Conservation (phyloP, 2,888 invertebrate species). For the Ypsolopha scabrella region DNA sequence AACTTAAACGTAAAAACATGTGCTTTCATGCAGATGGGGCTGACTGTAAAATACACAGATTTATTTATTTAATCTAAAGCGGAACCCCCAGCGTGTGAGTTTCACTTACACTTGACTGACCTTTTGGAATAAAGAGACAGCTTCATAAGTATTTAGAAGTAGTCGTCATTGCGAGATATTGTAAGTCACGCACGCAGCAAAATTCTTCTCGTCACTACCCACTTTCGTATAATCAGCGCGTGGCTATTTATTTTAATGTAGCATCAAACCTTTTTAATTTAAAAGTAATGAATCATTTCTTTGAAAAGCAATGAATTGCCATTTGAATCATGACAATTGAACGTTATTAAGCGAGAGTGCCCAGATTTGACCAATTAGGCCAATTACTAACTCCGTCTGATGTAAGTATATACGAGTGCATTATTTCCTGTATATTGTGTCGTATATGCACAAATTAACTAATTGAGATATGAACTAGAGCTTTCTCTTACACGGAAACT, state of each 20-base stretch:
- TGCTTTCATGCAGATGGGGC: no score
- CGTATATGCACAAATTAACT: constrained; percentile 67
- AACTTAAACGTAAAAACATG: no score
- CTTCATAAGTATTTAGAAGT: no score
- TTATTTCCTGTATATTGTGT: constrained; percentile 66
- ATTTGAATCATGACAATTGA: constrained; percentile 63
- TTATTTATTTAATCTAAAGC: no score
- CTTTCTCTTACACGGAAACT: background rate
- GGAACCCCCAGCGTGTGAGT: no score
- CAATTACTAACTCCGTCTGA: constrained; percentile 62
- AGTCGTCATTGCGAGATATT: no score
- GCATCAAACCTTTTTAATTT: constrained; percentile 41
- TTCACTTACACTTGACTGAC: no score
- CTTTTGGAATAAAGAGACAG: no score
- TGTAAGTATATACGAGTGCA: constrained; percentile 41
- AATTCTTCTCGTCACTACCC: background rate
- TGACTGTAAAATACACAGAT: no score
- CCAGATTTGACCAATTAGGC: constrained; percentile 68
- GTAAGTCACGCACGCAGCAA: no score
- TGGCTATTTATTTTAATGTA: constrained; percentile 8
- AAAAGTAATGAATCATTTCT: constrained; percentile 60
- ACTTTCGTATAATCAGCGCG: constrained; percentile 1
- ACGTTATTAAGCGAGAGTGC: constrained; percentile 57
- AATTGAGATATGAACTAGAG: constrained; percentile 35
- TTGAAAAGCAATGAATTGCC: constrained; percentile 62